Evolutionary conservation across 2,113 vertebrate species (phyloP), one percentile per base, ranked within the genome.

Genomic region (Chinchilla lanigera): DNA sequence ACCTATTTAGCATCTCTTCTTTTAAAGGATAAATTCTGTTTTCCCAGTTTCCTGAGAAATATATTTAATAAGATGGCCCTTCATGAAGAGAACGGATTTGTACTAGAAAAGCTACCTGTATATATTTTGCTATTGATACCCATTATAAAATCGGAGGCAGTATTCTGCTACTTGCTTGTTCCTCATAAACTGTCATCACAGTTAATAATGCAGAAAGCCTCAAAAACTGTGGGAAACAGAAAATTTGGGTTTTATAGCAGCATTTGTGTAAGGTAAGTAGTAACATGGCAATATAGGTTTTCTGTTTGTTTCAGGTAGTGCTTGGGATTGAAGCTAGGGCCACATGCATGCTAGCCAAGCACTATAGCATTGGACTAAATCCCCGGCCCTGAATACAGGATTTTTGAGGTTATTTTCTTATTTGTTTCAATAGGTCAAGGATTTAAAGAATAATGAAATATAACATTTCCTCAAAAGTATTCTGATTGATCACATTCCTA

Each of bases 1-100:
- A 69, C 85, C 35, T 86, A 85, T 61, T 5, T 28, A 67, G 65
- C 14, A 94, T 95, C 96, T 92, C 47, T 92, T 96, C 73, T 91
- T 96, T 88, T 52, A 93, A 77, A 95, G 41, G 69, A 83, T 44
- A 85, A 73, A 16, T 20, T 61, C 38, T 90, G 14, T 19, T 85
- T n/a, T 93, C 77, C 26, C 33, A 71, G 1, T 96, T 84, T 93
- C 38, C 20, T 44, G 7, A 54, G 44, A 88, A 95, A 47, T 38
- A 67, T 85, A 52, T 84, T 93, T 78, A 89, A 81, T 35, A 86
- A 95, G 50, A 63, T 60, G 56, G 16, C 52, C 13, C 19, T 81
- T 67, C 67, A n/a, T 86, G 75, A 95, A 89, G n/a, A 86, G 28
- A 84, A 63, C 54, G 24, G 20, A 67, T 95, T 92, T 78, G 33